These are phyloP conservation scores for Allolobophora icterica DNA, from an alignment of 2,888 invertebrate species.

Conservation along the genomic window DNA sequence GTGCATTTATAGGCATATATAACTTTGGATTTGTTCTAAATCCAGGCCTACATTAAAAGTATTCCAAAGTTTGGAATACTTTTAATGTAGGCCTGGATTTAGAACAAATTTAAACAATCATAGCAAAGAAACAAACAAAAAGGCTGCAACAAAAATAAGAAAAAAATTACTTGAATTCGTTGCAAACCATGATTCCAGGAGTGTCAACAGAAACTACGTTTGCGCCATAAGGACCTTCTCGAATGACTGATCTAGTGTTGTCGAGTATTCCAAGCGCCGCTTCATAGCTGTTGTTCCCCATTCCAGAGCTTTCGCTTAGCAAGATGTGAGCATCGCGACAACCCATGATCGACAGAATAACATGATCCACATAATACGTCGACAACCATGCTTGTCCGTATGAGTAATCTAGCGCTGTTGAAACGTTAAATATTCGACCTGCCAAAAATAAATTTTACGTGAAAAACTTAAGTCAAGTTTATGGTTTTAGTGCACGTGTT, in stretches of 20 bases:
- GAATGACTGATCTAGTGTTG: conserved; percentile 38
- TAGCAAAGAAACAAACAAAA: not conserved
- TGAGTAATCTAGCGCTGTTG: conserved; percentile 26
- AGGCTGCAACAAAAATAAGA: not conserved
- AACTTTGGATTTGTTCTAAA: no score
- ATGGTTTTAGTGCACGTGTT: not conserved
- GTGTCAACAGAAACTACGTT: conserved; percentile 35
- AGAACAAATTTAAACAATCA: not conserved
- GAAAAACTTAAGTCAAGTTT: not conserved
- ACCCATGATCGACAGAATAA: conserved; percentile 29
- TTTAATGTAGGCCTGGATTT: not conserved
- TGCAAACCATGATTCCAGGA: conserved; percentile 35
- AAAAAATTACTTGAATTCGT: conserved; percentile 27
- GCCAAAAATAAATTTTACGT: not conserved
- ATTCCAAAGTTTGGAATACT: not conserved
- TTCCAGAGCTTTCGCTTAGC: conserved; percentile 30
- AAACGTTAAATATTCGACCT: conserved; percentile 32
- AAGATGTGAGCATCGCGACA: conserved; percentile 36
- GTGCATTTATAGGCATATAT: no score
- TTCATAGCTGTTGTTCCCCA: conserved; percentile 34
- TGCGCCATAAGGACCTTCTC: conserved; percentile 35
- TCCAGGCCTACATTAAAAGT: not conserved
- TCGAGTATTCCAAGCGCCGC: conserved; percentile 35
- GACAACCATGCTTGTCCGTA: conserved; percentile 35
- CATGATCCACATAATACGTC: conserved; percentile 24